Percentiles rank a stretch among this genome's conserved stretches.
phyloP scores from a whole-genome alignment of 2,113 vertebrate genomes.

The Lonchura striata region DNA sequence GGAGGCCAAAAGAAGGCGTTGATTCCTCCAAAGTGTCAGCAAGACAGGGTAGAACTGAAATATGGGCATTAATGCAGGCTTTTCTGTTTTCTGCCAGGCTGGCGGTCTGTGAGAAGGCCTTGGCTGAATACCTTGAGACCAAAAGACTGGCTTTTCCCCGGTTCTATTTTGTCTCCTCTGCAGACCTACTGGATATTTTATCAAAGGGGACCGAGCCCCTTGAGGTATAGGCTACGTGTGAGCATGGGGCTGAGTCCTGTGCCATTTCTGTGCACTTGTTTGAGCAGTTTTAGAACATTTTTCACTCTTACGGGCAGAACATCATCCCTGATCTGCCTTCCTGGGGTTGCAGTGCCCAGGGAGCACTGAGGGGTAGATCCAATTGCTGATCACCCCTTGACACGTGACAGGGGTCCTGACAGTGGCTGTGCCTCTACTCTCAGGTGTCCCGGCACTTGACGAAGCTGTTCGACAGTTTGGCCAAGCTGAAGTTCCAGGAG shows the following conservation, averaged over 20 bases:
- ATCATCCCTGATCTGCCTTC: fast-evolving
- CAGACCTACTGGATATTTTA: conserved; percentile 78
- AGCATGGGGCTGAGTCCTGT: background rate
- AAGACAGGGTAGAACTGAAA: fast-evolving
- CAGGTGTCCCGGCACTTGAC: conserved; percentile 76
- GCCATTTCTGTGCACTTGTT: background rate
- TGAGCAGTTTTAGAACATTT: background rate
- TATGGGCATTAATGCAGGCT: background rate
- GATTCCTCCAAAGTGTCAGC: background rate
- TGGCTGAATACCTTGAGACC: conserved; percentile 78
- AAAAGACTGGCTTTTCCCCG: conserved; percentile 77
- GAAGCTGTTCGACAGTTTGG: conserved; percentile 76
- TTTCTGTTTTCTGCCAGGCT: conserved; percentile 32
- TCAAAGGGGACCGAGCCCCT: conserved; percentile 74
- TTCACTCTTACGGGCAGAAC: background rate
- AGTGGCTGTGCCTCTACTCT: background rate
- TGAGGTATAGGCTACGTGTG: conserved; percentile 50
- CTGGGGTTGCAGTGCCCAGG: background rate
- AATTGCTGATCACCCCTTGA: background rate
- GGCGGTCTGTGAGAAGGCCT: conserved; percentile 73
- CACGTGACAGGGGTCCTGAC: fast-evolving
- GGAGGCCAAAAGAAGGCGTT: background rate
- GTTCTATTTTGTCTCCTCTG: conserved; percentile 80
- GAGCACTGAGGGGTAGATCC: fast-evolving
- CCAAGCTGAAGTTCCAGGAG: conserved; percentile 67